Evolutionary conservation across 2,113 vertebrate genomes (phyloP).

Genomic region (Plectropomus leopardus): DNA sequence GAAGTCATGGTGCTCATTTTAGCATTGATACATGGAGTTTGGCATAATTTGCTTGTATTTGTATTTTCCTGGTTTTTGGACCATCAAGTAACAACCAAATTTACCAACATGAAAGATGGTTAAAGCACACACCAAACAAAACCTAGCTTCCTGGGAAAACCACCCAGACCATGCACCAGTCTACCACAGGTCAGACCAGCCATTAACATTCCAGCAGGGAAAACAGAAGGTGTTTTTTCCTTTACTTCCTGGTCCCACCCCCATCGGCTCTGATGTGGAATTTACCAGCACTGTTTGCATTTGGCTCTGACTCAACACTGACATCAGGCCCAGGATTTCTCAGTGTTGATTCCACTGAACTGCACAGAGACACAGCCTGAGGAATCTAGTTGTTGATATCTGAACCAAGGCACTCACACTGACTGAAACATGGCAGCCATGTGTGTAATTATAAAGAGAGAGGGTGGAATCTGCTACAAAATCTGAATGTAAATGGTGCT

Average conservation of each 20-base stretch:
- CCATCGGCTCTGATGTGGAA: constrained; percentile 37
- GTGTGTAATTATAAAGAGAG: background rate
- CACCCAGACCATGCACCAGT: constrained; percentile 4
- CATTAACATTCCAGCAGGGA: constrained; percentile 74
- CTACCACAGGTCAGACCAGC: constrained; percentile 49
- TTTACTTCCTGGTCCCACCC: constrained; percentile 60
- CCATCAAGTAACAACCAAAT: background rate
- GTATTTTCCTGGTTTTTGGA: no score
- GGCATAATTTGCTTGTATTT: no score
- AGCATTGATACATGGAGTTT: background rate
- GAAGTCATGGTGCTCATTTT: background rate
- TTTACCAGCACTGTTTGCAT: constrained; percentile 64
- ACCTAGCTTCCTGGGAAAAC: background rate
- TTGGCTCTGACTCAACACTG: constrained; percentile 54
- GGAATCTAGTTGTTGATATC: background rate
- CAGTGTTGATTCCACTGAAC: constrained; percentile 10
- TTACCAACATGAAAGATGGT: constrained; percentile 12
- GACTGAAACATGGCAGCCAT: constrained; percentile 1
- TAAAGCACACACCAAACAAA: constrained; percentile 22
- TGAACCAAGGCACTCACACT: background rate
- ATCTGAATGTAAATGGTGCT: constrained; percentile 26
- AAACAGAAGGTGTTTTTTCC: constrained; percentile 66
- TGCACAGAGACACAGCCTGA: constrained; percentile 11
- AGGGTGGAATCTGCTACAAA: constrained; percentile 20
- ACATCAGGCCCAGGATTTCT: constrained; percentile 39